Evolutionary conservation across 2,797 vertebrate genomes (phyloP).

Genomic region (Parotocinclus haroldoi): DNA sequence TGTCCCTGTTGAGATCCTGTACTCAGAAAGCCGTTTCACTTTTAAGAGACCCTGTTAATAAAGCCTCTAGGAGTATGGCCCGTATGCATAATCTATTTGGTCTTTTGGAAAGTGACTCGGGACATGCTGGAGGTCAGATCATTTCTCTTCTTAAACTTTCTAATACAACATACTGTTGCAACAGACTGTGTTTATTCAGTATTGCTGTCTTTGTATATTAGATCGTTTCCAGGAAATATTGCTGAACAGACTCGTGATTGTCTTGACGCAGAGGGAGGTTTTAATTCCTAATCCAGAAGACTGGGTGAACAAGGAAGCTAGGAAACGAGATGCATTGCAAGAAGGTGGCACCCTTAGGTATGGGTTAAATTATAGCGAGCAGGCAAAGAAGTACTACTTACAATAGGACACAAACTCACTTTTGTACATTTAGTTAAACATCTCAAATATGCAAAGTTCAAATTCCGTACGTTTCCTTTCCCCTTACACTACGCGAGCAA

Average conservation of each 20-base stretch:
- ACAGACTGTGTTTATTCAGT: not conserved
- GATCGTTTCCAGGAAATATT: constrained; percentile 63
- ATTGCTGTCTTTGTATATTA: constrained; percentile 43
- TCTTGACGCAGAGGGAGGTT: constrained; percentile 58
- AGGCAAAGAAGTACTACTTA: no score
- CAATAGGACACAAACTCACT: no score
- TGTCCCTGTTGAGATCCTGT: constrained; percentile 67
- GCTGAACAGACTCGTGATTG: constrained; percentile 54
- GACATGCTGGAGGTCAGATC: constrained; percentile 48
- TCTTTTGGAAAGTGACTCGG: constrained; percentile 51
- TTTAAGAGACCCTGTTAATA: constrained; percentile 57
- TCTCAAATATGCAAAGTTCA: no score
- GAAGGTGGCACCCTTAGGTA: constrained; percentile 75
- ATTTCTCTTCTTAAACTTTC: not conserved
- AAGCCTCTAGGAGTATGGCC: constrained; percentile 56
- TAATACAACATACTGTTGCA: not conserved
- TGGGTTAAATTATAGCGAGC: no score
- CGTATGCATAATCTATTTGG: constrained; percentile 62
- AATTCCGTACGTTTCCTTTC: no score
- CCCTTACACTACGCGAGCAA: no score
- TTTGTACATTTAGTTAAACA: no score
- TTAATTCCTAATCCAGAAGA: constrained; percentile 49
- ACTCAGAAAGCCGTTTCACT: constrained; percentile 69
- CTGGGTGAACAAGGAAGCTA: constrained; percentile 66
- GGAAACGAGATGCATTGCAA: constrained; percentile 66